Percentiles rank a stretch among this genome's conserved stretches.
Conservation (phyloP, 2,113 vertebrate species). For the Naja naja region DNA sequence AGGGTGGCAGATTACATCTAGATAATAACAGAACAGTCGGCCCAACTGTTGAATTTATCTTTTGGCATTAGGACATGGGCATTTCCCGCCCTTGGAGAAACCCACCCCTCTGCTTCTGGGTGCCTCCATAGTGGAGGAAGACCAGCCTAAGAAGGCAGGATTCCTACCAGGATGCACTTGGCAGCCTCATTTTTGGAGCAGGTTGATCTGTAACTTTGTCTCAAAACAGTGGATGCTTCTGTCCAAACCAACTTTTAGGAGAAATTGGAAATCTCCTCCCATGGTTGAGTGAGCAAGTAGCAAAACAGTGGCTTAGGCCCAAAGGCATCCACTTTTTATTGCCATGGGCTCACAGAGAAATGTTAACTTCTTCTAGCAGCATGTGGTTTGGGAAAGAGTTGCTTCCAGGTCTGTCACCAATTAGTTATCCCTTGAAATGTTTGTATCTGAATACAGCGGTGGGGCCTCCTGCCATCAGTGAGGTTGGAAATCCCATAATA, state of each 20-base stretch:
- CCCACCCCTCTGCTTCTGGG: not conserved
- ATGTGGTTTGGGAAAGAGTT: not conserved
- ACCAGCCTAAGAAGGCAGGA: not conserved
- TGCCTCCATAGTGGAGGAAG: not conserved
- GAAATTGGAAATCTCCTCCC: not conserved
- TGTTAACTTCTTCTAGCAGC: not conserved
- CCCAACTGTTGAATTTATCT: not conserved
- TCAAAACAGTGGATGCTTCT: not conserved
- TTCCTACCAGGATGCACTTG: not conserved
- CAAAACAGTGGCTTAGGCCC: not conserved
- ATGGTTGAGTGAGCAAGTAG: not conserved
- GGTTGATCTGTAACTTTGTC: too few relatives aligned
- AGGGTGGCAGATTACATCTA: not conserved
- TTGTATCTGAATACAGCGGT: not conserved
- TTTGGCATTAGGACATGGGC: not conserved
- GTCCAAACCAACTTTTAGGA: not conserved
- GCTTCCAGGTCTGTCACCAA: not conserved
- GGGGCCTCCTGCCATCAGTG: not conserved
- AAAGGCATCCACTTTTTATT: too few relatives aligned
- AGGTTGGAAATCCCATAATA: not conserved
- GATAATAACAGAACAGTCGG: not conserved
- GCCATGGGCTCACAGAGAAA: not conserved
- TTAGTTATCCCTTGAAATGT: not conserved
- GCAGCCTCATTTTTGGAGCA: not conserved
- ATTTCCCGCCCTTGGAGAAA: not conserved